Conservation (phyloP, 2,888 invertebrate genomes). For the Cordilura impudica region DNA sequence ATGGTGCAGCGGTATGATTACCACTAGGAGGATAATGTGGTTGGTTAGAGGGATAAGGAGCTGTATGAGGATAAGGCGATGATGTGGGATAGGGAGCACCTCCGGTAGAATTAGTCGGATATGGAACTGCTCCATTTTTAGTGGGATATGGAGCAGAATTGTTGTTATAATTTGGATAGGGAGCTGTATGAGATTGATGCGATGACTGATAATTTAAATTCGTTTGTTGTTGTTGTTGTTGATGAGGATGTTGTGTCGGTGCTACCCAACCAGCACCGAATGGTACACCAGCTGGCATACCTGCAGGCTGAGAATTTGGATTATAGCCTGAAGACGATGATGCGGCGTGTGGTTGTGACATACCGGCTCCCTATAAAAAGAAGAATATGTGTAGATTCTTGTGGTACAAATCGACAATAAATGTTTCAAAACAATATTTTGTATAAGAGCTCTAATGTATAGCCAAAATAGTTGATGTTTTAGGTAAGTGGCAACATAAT, state of each 20-base stretch:
- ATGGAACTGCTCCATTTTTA: conserved; percentile 26
- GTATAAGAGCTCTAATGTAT: too few species aligned
- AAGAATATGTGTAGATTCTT: conserved; percentile 48
- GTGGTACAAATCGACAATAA: neutral
- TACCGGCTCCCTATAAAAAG: conserved; percentile 77
- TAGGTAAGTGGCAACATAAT: too few species aligned
- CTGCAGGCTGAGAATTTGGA: conserved; percentile 58
- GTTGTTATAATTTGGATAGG: conserved; percentile 61
- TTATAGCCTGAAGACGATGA: conserved; percentile 66
- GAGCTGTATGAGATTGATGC: conserved; percentile 48
- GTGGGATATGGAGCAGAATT: conserved; percentile 53
- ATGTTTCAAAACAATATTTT: conserved; percentile 6
- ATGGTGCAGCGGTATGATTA: conserved; percentile 60
- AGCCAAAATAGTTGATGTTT: too few species aligned
- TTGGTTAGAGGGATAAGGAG: conserved; percentile 65
- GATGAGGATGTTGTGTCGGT: conserved; percentile 70
- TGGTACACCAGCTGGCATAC: conserved; percentile 68
- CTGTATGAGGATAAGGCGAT: conserved; percentile 37
- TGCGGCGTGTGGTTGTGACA: conserved; percentile 71
- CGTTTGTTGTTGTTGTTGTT: conserved; percentile 64
- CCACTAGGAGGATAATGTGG: conserved; percentile 52
- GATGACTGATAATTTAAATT: conserved; percentile 54
- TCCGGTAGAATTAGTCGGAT: conserved; percentile 15
- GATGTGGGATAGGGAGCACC: conserved; percentile 45
- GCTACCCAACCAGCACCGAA: conserved; percentile 76